Evolutionary conservation across 2,888 invertebrate genomes (phyloP), one percentile per base, ranked within the genome.

Genomic region (Cryptocephalus moraei): DNA sequence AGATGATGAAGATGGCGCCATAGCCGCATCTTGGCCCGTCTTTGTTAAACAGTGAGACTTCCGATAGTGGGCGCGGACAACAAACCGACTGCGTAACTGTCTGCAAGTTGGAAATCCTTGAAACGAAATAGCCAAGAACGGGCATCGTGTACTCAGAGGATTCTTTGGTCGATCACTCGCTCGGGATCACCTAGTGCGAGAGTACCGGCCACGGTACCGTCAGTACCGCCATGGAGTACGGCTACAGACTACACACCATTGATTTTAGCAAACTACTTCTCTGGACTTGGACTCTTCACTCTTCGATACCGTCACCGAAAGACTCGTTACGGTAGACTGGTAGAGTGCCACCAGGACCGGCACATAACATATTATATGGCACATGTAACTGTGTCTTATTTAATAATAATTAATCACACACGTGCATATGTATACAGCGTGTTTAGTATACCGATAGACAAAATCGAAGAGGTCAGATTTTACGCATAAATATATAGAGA

Each of bases 21-120:
- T 22, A 22, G 22, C 22, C 22, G 6, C 22, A 6, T 22, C 22
- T 22, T 22, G 22, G 22, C 3, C 22, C 22, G 2, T 57, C 60
- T 61, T 61, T 58, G 58, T 60, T 54, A 53, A 41, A 53, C 56
- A 61, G 56, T 47, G 58, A 60, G 57, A 59, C 49, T 50, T 50
- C 52, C 50, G 48, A 54, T 40, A 44, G 48, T 50, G 48, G 47
- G 50, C 34, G 48, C 44, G 41, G 42, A 48, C 52, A 44, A 50
- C 47, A 45, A 50, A 52, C 48, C 46, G 50, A 48, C 52, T 50
- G 52, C 48, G 48, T 52, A 48, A 48, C 46, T 48, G 48, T 48
- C 52, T 52, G 52, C 52, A 50, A 52, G 50, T 52, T 50, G 50
- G 48, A 52, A 52, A 49, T 52, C 52, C 50, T 52, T 52, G 50